Conservation (phyloP, 2,888 invertebrate genomes). For the Schizaphis graminum region DNA sequence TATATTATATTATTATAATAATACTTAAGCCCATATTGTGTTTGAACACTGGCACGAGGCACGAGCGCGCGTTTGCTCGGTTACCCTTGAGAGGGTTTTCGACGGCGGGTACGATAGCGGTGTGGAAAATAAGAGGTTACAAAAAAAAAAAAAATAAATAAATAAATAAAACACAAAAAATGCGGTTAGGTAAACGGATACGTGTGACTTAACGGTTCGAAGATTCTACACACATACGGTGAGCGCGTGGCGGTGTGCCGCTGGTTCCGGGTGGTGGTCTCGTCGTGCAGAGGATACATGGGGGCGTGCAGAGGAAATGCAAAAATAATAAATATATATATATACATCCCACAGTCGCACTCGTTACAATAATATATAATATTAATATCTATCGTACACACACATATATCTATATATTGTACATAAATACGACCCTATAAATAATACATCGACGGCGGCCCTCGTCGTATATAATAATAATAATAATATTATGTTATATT, state of each 20-base stretch:
- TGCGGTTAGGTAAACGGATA: constrained; percentile 55
- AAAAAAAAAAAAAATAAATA: neutral
- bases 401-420: neutral
- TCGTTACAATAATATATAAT: neutral
- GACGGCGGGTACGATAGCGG: neutral
- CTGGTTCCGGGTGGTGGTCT: neutral
- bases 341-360: neutral
- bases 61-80: neutral
- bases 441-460: neutral
- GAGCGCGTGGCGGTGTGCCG: neutral
- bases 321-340: neutral
- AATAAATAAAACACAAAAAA: constrained; percentile 15
- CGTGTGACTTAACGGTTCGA: constrained; percentile 55
- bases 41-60: constrained; percentile 59
- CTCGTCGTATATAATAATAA: neutral
- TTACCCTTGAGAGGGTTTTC: constrained; percentile 44
- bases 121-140: neutral
- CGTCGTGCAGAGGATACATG: neutral
- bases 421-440: neutral
- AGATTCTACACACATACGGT: constrained; percentile 28
- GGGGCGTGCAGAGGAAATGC: neutral
- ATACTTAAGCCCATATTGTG: neutral
- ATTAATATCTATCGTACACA: neutral
- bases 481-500: neutral
- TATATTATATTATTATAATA: constrained; percentile 15